These are phyloP conservation scores for Mycteria americana DNA, from an alignment of 2,797 vertebrate species.

Conservation along the genomic window DNA sequence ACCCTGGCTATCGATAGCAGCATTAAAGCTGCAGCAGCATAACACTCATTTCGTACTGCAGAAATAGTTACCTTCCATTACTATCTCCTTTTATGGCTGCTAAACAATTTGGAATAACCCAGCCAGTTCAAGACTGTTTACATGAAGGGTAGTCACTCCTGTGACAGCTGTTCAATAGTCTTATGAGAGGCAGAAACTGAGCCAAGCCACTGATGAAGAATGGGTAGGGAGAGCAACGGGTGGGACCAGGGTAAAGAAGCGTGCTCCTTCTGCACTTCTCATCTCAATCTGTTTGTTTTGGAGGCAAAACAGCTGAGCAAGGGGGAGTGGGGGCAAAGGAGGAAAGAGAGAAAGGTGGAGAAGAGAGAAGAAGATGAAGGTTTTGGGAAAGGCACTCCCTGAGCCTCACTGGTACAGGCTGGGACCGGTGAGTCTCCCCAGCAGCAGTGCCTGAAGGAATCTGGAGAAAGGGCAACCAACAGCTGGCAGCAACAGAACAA, in stretches of 20 bases:
- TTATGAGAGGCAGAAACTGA: neutral
- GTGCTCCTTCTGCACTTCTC: neutral
- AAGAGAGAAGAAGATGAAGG: neutral
- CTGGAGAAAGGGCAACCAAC: neutral
- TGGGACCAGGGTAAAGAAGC: neutral
- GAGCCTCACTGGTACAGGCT: neutral
- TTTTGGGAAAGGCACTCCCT: neutral
- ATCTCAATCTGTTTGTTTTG: neutral
- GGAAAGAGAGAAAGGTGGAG: neutral
- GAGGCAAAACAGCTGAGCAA: neutral
- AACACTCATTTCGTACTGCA: neutral
- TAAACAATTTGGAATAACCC: neutral
- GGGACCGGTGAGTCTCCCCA: neutral
- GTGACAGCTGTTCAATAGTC: neutral
- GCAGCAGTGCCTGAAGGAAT: neutral
- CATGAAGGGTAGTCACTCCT: neutral
- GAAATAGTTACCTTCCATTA: neutral
- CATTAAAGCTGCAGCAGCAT: neutral
- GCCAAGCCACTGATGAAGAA: accelerated
- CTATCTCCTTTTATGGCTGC: neutral
- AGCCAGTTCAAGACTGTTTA: neutral
- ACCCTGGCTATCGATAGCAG: neutral
- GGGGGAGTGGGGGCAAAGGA: neutral
- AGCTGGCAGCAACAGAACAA: neutral
- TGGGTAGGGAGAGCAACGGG: neutral